A percentile compares a stretch with the other conserved stretches of the same genome.
phyloP scores from a whole-genome alignment of 2,113 vertebrate genomes.

The Pampusana beccarii region DNA sequence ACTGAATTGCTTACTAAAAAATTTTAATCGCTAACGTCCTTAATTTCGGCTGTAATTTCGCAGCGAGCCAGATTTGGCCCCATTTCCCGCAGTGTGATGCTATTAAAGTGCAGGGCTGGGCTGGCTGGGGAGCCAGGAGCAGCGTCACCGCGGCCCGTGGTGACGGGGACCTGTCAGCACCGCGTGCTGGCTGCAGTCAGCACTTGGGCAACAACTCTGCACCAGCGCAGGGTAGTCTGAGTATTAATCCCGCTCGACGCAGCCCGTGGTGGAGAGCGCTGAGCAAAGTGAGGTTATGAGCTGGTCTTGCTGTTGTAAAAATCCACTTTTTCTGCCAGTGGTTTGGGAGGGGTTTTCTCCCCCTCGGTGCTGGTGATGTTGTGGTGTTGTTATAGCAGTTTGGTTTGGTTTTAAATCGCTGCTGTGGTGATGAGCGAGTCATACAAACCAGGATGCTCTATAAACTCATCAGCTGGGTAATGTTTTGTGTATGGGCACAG shows the following conservation, averaged over 20 bases:
- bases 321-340: accelerated
- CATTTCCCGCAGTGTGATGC: accelerated
- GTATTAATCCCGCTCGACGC: not conserved
- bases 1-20: not conserved
- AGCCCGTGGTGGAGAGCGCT: not conserved
- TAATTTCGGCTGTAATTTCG: not conserved
- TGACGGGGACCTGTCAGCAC: not conserved
- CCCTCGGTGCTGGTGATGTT: accelerated
- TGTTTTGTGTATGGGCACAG: accelerated
- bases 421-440: accelerated
- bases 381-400: accelerated
- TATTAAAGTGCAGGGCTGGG: not conserved
- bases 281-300: not conserved
- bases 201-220: not conserved
- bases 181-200: accelerated
- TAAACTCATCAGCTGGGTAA: not conserved
- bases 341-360: not conserved
- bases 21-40: not conserved
- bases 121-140: not conserved
- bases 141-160: accelerated
- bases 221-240: accelerated
- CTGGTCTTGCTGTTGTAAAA: not conserved
- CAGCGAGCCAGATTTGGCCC: not conserved
- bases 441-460: accelerated
- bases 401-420: not conserved